A percentile compares a stretch with the other conserved stretches of the same genome.
Evolutionary conservation across 2,797 vertebrate genomes (phyloP).

Genomic region (Brachymystax lenok): DNA sequence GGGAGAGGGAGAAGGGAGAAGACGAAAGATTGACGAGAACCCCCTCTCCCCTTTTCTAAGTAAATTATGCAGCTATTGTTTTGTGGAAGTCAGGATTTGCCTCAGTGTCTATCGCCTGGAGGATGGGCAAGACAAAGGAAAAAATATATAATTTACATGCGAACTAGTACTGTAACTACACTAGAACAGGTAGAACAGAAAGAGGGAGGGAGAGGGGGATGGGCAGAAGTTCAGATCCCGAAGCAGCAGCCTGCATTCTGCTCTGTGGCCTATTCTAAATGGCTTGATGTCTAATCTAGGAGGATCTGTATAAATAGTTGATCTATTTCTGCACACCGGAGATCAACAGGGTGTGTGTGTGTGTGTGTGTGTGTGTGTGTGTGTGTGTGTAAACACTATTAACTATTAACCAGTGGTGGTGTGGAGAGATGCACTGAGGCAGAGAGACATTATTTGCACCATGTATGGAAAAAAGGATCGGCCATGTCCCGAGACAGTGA

Average conservation of each 20-base stretch:
- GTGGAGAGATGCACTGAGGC: neutral
- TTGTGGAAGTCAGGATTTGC: conserved; percentile 55
- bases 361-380: neutral
- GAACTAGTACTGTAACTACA: conserved; percentile 31
- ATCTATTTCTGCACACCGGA: conserved; percentile 61
- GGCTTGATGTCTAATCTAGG: conserved; percentile 60
- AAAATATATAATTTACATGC: conserved; percentile 22
- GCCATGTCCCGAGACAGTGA: neutral
- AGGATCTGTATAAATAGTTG: conserved; percentile 70
- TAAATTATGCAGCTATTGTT: conserved; percentile 66
- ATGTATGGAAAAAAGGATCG: neutral
- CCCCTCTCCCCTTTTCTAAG: conserved; percentile 5
- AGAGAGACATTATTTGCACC: neutral
- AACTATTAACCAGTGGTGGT: conserved; percentile 34
- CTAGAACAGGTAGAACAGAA: conserved; percentile 4
- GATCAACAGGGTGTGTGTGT: neutral
- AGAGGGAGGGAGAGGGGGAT: neutral
- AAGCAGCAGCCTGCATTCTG: conserved; percentile 17
- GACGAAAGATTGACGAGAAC: neutral
- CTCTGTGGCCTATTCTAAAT: conserved; percentile 30
- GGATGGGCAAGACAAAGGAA: conserved; percentile 11
- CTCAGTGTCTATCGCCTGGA: conserved; percentile 42
- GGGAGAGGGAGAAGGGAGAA: too few species aligned
- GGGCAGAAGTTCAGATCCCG: conserved; percentile 41
- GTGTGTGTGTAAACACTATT: conserved; percentile 32